Base-by-base conservation (phyloP, 64 coral and sea anemone species). In the Dendronephthya gigantea region DNA sequence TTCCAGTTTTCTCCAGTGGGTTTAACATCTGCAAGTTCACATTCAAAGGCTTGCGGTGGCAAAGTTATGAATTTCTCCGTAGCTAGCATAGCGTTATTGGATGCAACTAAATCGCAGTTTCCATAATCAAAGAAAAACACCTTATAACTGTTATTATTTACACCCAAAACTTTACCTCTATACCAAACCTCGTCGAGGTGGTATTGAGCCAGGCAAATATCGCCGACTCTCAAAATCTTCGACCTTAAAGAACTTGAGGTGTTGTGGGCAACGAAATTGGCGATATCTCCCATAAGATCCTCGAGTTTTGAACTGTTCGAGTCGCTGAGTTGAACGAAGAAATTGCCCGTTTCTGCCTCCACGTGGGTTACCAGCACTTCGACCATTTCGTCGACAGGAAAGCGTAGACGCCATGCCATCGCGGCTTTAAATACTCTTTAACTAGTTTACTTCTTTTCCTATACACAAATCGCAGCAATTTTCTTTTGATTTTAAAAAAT, bases 101-200 rank as follows among this genome's bases (percentile, higher is more conserved):
- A 37, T 12, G 87, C 52, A 10, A 91, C 87, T 29, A 91, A 81
- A 76, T 98, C 91, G 11, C 89, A 90, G 82, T 98, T 98, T 40
- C 95, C 95, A 75, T 98, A 98, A 52, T 98, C 95, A n/a, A 98
- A 37, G 49, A 98, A 93, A 33, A 89, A 93, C 0, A 98, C 87
- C 85, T 98, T 90, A 48, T 82, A 98, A 19, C 51, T 50, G 1
- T 66, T 38, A 15, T 87, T 86, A 2, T 74, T 68, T 2, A 91
- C 82, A 76, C 86, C 90, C 79, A 91, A 59, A 2, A 98, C 84
- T 69, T 91, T 89, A n/a, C 84, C 84, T 9, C 95, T 83, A 45
- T 98, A 98, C 95, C 95, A 98, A 28, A 74, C 83, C 34, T 70
- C 88, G 48, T 98, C 95, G 48, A 85, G 87, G 83, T n/a, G n/a